Conservation (phyloP, 2,113 vertebrate species). For the Cephalopholis sonnerati region DNA sequence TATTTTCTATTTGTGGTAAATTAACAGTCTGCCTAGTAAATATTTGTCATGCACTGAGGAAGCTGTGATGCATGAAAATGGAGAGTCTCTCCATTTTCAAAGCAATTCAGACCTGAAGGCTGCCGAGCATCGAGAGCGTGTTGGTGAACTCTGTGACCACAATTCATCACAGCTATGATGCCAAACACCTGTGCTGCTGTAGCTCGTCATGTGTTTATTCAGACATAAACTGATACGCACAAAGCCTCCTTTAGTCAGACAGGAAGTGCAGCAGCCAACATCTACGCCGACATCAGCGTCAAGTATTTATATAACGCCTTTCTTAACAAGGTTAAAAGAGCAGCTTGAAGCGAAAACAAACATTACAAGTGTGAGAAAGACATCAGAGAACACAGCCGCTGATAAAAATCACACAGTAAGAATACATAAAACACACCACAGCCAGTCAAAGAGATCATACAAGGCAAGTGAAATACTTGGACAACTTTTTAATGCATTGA, state of each 20-base stretch:
- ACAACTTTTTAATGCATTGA: not conserved
- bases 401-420: not conserved
- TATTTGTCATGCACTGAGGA: not conserved
- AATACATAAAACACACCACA: not conserved
- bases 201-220: not conserved
- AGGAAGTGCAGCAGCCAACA: not conserved
- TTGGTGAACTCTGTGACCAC: not conserved
- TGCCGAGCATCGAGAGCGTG: no score
- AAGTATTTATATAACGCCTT: not conserved
- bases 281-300: not conserved
- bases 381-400: not conserved
- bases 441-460: no score
- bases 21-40: not conserved
- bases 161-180: not conserved
- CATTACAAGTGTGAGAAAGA: not conserved
- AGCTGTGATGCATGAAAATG: not conserved
- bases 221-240: not conserved
- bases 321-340: not conserved
- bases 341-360: not conserved
- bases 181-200: not conserved
- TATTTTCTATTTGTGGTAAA: not conserved
- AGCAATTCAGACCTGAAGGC: not conserved
- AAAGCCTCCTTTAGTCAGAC: not conserved
- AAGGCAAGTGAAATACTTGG: not conserved
- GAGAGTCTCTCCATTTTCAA: not conserved